Percentiles rank a stretch among this genome's conserved stretches.
These are phyloP conservation scores for Poecilia velifera DNA, from an alignment of 2,797 vertebrate species.

Conservation along the genomic window DNA sequence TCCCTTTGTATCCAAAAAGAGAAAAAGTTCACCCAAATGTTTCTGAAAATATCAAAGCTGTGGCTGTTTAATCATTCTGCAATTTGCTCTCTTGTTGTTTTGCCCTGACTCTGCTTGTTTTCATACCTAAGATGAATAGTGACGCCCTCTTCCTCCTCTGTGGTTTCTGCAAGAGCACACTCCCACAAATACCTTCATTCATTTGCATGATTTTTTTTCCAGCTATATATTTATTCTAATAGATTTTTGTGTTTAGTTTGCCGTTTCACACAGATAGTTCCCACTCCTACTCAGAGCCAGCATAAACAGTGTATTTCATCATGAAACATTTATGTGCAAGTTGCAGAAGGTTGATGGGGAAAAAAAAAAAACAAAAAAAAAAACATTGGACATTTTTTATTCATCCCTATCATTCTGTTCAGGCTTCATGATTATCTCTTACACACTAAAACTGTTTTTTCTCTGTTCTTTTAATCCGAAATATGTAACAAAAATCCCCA, in stretches of 20 bases:
- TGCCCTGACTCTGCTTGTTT: neutral
- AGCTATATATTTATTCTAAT: neutral
- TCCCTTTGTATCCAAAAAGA: neutral
- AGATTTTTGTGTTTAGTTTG: neutral
- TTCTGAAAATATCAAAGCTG: neutral
- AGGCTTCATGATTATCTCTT: neutral
- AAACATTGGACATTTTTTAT: neutral
- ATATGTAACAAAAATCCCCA: neutral
- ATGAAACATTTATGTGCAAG: neutral
- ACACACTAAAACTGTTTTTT: neutral
- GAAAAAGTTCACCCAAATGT: neutral
- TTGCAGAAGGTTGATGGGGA: neutral
- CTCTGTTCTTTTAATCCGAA: neutral
- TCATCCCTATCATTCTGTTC: neutral
- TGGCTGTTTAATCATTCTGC: neutral
- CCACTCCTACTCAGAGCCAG: neutral
- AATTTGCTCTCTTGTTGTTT: neutral
- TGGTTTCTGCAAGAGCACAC: neutral
- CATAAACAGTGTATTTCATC: constrained; percentile 2
- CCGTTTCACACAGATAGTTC: neutral
- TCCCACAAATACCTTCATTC: neutral
- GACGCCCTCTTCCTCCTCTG: neutral
- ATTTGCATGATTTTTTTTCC: neutral
- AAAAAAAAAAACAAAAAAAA: neutral
- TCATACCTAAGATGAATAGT: neutral